phyloP scores from a whole-genome alignment of 2,888 invertebrate genomes.

The Brassicogethes aeneus region DNA sequence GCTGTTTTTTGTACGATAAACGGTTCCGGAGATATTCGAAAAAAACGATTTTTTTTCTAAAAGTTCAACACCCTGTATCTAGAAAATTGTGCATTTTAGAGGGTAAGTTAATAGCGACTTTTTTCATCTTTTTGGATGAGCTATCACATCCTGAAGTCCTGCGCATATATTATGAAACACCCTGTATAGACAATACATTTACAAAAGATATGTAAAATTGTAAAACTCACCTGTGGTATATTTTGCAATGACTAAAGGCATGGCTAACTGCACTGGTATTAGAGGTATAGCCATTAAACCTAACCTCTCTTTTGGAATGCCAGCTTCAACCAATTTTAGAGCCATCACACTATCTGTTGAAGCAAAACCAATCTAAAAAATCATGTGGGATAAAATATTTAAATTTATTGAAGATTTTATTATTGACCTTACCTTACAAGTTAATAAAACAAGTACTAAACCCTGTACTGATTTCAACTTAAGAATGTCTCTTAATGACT shows the following conservation, averaged over 20 bases:
- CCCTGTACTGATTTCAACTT: constrained; percentile 72
- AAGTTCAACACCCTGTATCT: no score
- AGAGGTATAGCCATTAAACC: constrained; percentile 89
- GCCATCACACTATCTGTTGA: constrained; percentile 93
- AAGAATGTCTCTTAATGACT: constrained; percentile 72
- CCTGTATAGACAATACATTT: no score
- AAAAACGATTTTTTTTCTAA: no score
- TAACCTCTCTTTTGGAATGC: constrained; percentile 90
- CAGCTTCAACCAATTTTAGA: constrained; percentile 90
- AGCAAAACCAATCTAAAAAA: constrained; percentile 79
- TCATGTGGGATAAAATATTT: constrained; percentile 3
- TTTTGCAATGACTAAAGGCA: constrained; percentile 76
- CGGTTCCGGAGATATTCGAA: no score
- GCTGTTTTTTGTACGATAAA: no score
- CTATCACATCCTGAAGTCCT: no score
- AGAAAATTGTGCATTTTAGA: no score
- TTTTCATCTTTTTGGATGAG: no score
- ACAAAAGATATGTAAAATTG: no score
- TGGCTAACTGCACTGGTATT: constrained; percentile 81
- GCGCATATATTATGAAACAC: no score
- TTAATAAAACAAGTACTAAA: constrained; percentile 72
- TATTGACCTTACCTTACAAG: constrained; percentile 65
- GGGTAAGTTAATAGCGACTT: no score
- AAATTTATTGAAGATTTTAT: neutral
- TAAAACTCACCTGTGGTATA: constrained; percentile 34